Base-by-base conservation (phyloP, 2,113 vertebrate genomes). In the Hippocampus mohnikei region DNA sequence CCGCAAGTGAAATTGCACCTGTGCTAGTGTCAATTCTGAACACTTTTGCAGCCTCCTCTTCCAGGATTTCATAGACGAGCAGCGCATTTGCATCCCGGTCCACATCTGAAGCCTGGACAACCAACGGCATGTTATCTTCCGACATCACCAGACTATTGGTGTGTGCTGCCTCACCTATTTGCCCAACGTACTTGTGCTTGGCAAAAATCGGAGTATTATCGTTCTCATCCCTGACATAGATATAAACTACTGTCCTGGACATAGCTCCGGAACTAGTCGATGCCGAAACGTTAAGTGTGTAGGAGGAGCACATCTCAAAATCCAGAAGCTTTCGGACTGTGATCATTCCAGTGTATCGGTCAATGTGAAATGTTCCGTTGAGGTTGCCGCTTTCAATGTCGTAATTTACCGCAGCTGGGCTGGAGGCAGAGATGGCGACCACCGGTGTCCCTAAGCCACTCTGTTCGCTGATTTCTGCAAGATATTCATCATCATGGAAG, bases 171-270 rank as follows among this genome's bases (percentile, higher is more conserved):
- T 99, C 97, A 52, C 91, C 94, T 72, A 98, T 92, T 73, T 94
- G 92, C 1, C 96, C 97, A 4, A 90, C 0, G 1, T 96, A 97
- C 1, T 84, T 86, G 15, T 70, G 72, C 68, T 92, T 93, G 59
- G 85, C 48, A 21, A 99, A 97, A 71, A 88, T 3, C 0, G 97
- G 97, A 0, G 88, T 71, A 1, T 97, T 98, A 87, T 99, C 96
- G 3, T 99, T 99, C 86, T 96, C 94, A 21, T 98, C 97, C 50
- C 95, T 90, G 65, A 99, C 86, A 12, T 96, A 96, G 71, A 98
- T 80, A 41, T 93, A 84, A 42, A 95, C 93, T 0, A 74, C 7
- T 0, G 91, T 76, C 3, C 92, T 93, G 52, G 89, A 92, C 69
- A 80, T 92, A 9, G 90, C 87, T 13, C 94, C 95, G 0, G 90